phyloP scores from a whole-genome alignment of 2,797 vertebrate species.

The Sternarchorhynchus goeldii region DNA sequence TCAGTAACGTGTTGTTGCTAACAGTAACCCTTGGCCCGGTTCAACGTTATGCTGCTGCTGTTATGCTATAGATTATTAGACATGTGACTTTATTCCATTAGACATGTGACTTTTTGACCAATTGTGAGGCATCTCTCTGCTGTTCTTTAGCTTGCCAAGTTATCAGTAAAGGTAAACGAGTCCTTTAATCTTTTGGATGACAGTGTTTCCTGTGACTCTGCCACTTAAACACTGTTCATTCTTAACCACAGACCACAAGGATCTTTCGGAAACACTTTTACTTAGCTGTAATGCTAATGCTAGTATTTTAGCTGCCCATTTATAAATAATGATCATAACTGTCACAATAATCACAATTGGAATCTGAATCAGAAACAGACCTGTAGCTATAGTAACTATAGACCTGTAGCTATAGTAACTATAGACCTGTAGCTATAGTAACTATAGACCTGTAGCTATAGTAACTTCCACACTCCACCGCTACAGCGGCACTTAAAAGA shows the following conservation, averaged over 20 bases:
- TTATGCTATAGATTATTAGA: conserved; percentile 35
- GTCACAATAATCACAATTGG: background rate
- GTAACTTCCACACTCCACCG: too few relatives aligned
- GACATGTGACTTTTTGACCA: conserved; percentile 64
- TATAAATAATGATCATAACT: conserved; percentile 8
- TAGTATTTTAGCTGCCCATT: conserved; percentile 35
- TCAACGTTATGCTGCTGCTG: conserved; percentile 33
- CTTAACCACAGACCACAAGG: conserved; percentile 55
- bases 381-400: too few relatives aligned
- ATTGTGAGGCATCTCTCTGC: conserved; percentile 73
- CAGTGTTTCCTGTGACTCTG: conserved; percentile 67
- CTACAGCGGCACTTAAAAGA: too few relatives aligned
- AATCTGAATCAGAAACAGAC: too few relatives aligned
- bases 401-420: too few relatives aligned
- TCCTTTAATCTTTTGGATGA: conserved; percentile 67
- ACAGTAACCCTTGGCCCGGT: conserved; percentile 20
- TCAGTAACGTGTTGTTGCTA: conserved; percentile 45
- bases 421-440: too few relatives aligned
- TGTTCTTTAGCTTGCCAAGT: conserved; percentile 80
- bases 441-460: too few relatives aligned
- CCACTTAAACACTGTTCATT: conserved; percentile 64
- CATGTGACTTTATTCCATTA: conserved; percentile 38
- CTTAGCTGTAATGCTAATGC: too few relatives aligned
- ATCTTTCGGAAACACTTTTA: conserved; percentile 20
- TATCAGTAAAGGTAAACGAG: conserved; percentile 81